Base-by-base conservation (phyloP, 2,797 vertebrate species). In the Smutsia temminckii region DNA sequence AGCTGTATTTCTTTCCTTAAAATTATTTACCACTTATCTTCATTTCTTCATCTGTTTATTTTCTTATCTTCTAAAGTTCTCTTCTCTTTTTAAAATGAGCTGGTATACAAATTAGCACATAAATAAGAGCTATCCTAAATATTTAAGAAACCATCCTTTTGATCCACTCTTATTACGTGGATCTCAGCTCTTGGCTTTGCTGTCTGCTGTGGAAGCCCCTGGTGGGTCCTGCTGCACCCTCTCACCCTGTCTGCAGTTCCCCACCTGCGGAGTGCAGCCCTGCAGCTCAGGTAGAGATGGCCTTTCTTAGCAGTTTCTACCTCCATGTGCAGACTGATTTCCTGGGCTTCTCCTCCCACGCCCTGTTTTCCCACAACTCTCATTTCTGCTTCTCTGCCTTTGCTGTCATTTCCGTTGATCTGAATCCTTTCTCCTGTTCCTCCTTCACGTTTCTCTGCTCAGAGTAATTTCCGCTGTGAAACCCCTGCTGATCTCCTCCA, bases 1-100 rank as follows among this genome's bases (percentile, higher is more conserved):
- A 37, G 46, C 46, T 51, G 17, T 61, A 17, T 51, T 85, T 89
- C 64, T 85, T 69, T 86, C 71, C 71, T 95, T 85, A 92, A 89
- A 85, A 32, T 91, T 85, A 51, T 77, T 75, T 85, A 64, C 68
- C 29, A 27, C 55, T 51, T 84, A 68, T 68, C 55, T 87, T 93
- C 42, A 46, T 88, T 68, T 88, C 85, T 37, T 96, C 59, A 69
- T 85, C 32, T 37, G 37, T 27, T 55, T 68, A 37, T 74, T 83
- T n/a, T 34, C 18, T 63, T 91, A 17, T 95, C 71, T 85, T 75
- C 37, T 34, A 68, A 89, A 71, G 18, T 69, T 8, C 29, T 6
- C 66, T 46, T 46, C 46, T 46, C 20, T 89, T 85, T 94, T 80
- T 34, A n/a, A 61, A 85, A 81, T 55, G 61, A 63, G 55, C 13